phyloP scores from a whole-genome alignment of 2,888 invertebrate genomes.

The Liodrosophila aerea region DNA sequence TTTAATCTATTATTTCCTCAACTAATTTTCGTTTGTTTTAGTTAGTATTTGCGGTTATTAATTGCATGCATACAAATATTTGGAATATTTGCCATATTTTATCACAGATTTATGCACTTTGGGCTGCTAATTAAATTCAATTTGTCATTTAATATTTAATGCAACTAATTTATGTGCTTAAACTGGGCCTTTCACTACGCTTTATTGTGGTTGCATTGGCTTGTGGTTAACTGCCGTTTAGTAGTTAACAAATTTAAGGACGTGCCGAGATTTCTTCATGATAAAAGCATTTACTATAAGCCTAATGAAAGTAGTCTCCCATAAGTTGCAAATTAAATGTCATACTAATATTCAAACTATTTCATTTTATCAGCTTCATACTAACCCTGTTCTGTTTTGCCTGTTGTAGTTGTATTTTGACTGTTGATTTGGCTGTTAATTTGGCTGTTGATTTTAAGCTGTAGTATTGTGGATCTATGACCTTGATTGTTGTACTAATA shows the following conservation, averaged over 20 bases:
- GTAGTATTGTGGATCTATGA: neutral
- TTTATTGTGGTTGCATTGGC: constrained; percentile 41
- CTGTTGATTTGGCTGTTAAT: neutral
- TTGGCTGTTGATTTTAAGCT: neutral
- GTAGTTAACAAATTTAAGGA: constrained; percentile 37
- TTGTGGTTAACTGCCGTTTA: constrained; percentile 38
- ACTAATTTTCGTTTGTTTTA: neutral
- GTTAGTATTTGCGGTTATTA: constrained; percentile 17
- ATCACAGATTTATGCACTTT: neutral
- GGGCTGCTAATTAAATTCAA: constrained; percentile 59
- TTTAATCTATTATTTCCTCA: too few relatives aligned
- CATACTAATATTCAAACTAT: neutral
- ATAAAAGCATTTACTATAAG: neutral
- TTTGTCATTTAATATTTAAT: constrained; percentile 56
- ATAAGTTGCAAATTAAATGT: too few relatives aligned
- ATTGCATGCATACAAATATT: constrained; percentile 33
- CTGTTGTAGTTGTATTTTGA: constrained; percentile 14
- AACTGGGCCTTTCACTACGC: constrained; percentile 12
- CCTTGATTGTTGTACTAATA: constrained; percentile 29
- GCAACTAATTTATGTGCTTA: constrained; percentile 33
- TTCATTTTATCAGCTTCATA: constrained; percentile 4
- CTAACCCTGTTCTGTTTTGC: too few relatives aligned
- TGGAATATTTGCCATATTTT: constrained; percentile 15
- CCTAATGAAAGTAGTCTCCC: too few relatives aligned
- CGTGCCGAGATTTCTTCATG: constrained; percentile 1